Conservation (phyloP, 2,888 invertebrate species). For the Corbicula japonica region DNA sequence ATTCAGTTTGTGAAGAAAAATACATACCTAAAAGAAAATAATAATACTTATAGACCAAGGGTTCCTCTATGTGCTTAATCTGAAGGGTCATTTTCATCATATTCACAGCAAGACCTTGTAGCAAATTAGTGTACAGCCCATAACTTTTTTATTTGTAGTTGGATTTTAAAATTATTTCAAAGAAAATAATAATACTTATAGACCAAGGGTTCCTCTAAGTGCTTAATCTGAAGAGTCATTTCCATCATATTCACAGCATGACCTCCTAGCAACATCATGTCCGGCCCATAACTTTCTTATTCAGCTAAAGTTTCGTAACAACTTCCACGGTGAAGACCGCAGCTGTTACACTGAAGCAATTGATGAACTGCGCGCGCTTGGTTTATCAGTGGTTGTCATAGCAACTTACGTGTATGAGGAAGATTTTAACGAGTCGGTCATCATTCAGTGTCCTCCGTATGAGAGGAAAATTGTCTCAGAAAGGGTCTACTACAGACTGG, state of each 20-base stretch:
- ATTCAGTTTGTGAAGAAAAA: no score
- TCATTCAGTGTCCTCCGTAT: conserved; percentile 74
- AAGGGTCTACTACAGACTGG: conserved; percentile 74
- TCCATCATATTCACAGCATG: neutral
- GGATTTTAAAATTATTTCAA: neutral
- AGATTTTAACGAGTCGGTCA: conserved; percentile 61
- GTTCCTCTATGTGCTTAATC: no score
- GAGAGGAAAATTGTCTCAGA: conserved; percentile 73
- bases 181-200: neutral
- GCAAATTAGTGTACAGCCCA: no score
- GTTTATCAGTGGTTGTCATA: conserved; percentile 65
- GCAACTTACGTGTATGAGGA: conserved; percentile 77
- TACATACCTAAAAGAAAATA: no score
- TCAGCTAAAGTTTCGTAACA: conserved; percentile 29
- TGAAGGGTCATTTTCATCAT: no score
- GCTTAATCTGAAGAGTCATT: neutral
- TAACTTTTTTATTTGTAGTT: neutral
- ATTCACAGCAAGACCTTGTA: no score
- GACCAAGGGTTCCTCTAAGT: neutral
- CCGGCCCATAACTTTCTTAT: conserved; percentile 7
- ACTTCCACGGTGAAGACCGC: conserved; percentile 1
- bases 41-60: no score
- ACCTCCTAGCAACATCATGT: neutral
- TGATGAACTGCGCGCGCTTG: conserved; percentile 63
- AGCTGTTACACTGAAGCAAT: conserved; percentile 72